Evolutionary conservation across 2,888 invertebrate species (phyloP), one percentile per base, ranked within the genome.

Genomic region (Listrodromus nycthemerus): DNA sequence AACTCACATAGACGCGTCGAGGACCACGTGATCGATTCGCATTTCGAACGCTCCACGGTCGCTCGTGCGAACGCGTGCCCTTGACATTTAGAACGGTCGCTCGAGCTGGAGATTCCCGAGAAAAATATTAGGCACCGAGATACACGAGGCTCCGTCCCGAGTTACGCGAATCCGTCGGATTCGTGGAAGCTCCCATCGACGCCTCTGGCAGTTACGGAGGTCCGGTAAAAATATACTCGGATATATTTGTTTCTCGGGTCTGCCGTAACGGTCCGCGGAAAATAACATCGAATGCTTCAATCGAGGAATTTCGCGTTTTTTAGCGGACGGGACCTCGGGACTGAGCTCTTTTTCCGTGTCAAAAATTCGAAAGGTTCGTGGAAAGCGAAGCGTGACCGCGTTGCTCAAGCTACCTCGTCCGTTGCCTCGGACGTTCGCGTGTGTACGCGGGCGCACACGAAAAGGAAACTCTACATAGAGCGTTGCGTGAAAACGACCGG

Each of bases 351-450:
- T 66, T 83, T 83, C 71, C 76, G 76, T 74, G 73, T 67, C 83
- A 80, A 83, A 83, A 83, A 81, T 83, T 80, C 66, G 80, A 83
- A 83, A 80, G 83, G 80, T 77, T 80, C 76, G 83, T 66, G 76
- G 71, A 80, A 83, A 79, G 75, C 83, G 80, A 74, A 65, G 67
- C 80, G 77, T 74, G 77, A 80, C 83, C 58, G 73, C 41, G 71
- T 74, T 77, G 69, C 77, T 73, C 83, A 74, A 83, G 80, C n/a
- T 63, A n/a, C 30, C 21, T 52, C n/a, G 30, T 19, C 6, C 41
- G 16, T 33, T 13, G 13, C 13, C 10, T 0, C 24, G 8, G 16
- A 4, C 21, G 16, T 33, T 16, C 41, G 37, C 58, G 33, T 66
- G 37, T 41, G 16, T 77, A 13, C 65, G 37, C 8, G 1, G 8